Base-by-base conservation (phyloP, 1,140 invertebrate species). In the Pogonomyrmex barbatus region DNA sequence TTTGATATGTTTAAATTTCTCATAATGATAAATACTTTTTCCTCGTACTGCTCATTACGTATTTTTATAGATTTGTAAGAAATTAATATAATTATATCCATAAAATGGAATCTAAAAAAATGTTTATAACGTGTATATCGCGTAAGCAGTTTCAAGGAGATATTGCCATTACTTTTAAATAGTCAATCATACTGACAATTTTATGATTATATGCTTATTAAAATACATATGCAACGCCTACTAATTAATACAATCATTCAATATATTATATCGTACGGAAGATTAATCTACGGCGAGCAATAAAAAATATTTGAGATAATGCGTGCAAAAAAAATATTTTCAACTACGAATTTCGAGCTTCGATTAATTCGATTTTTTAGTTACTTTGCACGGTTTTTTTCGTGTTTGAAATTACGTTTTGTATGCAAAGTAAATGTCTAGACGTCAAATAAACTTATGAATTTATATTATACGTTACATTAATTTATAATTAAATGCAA, bases 181-280 rank as follows among this genome's bases (percentile, higher is more conserved):
- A 68, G 47, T 9, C 24, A 67, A 2, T 1, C 6, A n/a, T 12
- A 4, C 9, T 14, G 47, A 60, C 14, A 77, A 50, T 36, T 47
- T 78, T 50, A n/a, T 9, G 30, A 78, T 78, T 65, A 33, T 12
- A 24, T 52, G 33, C 8, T 67, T 54, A 14, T 39, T 24, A 67
- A 77, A 47, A 54, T 42, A 17, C 17, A 1, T 24, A 17, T 58
- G 33, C 39, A 14, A n/a, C 17, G 42, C 10, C 24, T 52, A 47
- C n/a, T 65, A 78, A 52, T 78, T 50, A 39, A 5, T 50, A 65
- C 52, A 65, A 65, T 78, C n/a, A 63, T 39, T 9, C 63, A 42
- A 65, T 65, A 65, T 24, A 24, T 24, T 24, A 24, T 24, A 79
- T 79, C 17, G 12, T 50, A 65, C 2, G 10, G 10, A 42, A 76